Base-by-base conservation (phyloP, 2,888 invertebrate genomes). In the Periphyllus acericola region DNA sequence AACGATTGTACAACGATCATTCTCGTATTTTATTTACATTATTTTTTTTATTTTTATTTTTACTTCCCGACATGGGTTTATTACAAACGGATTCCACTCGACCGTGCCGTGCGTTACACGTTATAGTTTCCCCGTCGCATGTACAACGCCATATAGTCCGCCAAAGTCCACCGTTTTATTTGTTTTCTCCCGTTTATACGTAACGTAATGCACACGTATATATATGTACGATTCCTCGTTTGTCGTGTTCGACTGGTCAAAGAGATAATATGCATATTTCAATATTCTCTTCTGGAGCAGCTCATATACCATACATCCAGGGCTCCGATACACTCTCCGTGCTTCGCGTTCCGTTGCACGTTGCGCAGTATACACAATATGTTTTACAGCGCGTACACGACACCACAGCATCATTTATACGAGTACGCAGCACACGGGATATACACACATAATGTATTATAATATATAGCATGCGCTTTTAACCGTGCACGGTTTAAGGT, bases 21-120 rank as follows among this genome's bases (percentile, higher is more conserved):
- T 72, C 72, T 25, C 82, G 34, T 83, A 68, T 81, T 81, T 81
- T 81, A 81, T 71, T 81, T 29, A 5, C 40, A 40, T 68, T 81
- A 6, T 52, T 19, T 52, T 32, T 46, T 52, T 3, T 68, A 60
- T 25, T 74, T 36, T 74, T n/a, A 19, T 29, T 82, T 32, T 82
- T 32, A n/a, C 1, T 14, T 8, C 8, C n/a, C 34, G n/a, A 36
- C 52, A 52, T 52, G 34, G 25, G 34, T 34, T 34, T 72, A 55
- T 83, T 72, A 72, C 83, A 34, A 81, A 68, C 81, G 46, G 46
- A 68, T 29, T 68, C 68, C 68, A 68, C 40, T 40, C 25, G 32
- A 17, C 14, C 40, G 40, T 75, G 32, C 78, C 3, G 60, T 60
- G 68, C 29, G 9, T 68, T 68, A 68, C 68, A 66, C 66, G 66